These are phyloP conservation scores for Gila orcuttii DNA, from an alignment of 2,113 vertebrate species.

Conservation along the genomic window DNA sequence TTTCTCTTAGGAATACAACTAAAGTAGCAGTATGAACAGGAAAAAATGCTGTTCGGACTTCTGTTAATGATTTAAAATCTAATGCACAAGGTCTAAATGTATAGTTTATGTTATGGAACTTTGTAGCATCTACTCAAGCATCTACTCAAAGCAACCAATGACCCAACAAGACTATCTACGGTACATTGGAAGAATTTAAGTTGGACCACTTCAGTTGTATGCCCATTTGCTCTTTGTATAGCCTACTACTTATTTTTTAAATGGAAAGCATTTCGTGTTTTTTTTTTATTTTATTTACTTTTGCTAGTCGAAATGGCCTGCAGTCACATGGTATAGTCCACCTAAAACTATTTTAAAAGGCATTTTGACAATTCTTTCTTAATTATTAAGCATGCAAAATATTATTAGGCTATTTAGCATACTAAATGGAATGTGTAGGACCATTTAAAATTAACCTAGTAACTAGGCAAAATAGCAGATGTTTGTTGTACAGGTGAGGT, in stretches of 20 bases:
- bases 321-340: not conserved
- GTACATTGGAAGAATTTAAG: no score
- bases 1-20: not conserved
- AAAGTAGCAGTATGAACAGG: not conserved
- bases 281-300: not conserved
- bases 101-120: not conserved
- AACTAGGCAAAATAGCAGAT: not conserved
- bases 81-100: not conserved
- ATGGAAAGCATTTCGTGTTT: not conserved
- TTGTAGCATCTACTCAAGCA: not conserved
- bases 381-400: not conserved
- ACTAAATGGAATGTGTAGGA: no score
- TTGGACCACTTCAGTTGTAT: not conserved
- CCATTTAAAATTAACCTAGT: not conserved
- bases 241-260: not conserved
- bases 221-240: not conserved
- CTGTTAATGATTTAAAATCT: not conserved
- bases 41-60: not conserved
- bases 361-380: not conserved
- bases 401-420: no score
- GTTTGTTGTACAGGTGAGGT: no score
- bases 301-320: not conserved
- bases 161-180: not conserved
- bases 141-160: not conserved
- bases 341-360: not conserved